Evolutionary conservation across 2,888 invertebrate genomes (phyloP), one percentile per base, ranked within the genome.

Genomic region (Microctonus brassicae): DNA sequence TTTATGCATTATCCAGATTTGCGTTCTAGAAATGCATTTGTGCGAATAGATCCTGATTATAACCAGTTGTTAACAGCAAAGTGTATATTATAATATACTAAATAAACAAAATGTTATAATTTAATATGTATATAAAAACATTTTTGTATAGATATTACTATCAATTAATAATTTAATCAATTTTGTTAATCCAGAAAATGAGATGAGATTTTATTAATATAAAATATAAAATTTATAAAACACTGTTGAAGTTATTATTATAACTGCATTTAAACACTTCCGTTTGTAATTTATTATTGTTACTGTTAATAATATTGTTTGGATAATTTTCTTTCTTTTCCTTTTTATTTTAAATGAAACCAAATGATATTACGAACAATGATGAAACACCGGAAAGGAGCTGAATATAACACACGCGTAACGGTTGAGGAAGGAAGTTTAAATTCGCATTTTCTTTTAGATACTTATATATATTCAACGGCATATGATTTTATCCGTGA

Each of bases 21-120:
- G 24, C 34, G 60, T 17, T 36, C 60, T 36, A 60, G 33, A 60
- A 60, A 60, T 20, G 60, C 60, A 60, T 34, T 60, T 60, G 11
- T 20, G 60, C 60, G 60, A 13, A 34, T 33, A 60, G 34, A 60
- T 60, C 47, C 60, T 57, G 57, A 57, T 57, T 17, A 57, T 26
- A 57, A n/a, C 33, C 57, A 29, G 47, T 47, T 33, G 33, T 11
- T 57, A 57, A 57, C n/a, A n/a, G n/a, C n/a, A n/a, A n/a, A n/a
- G n/a, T n/a, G n/a, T 26, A n/a, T n/a, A 17, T 17, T 7, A 47
- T n/a, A 17, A 47, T 47, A 20, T 47, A 20, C 10, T 36, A 29
- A 3, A 3, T 29, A 29, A 5, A 29, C 29, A 29, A 29, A 29
- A 5, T 7, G 29, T 29, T 29, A 3, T 7, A 29, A 5, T 29